Evolutionary conservation across 2,888 invertebrate species (phyloP).

Genomic region (Coleophora flavipennella): DNA sequence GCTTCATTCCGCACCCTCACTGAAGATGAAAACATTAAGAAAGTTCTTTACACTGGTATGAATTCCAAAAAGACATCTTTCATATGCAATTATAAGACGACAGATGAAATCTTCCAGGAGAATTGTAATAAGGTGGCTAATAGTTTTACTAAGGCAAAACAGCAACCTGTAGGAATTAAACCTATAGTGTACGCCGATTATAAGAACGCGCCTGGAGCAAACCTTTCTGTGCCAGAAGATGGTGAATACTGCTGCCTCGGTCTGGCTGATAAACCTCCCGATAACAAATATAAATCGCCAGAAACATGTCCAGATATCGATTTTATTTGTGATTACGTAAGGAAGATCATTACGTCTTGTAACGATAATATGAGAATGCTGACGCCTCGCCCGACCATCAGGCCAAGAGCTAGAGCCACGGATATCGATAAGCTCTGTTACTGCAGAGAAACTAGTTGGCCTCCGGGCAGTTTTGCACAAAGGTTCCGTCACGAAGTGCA

Average conservation of each 20-base stretch:
- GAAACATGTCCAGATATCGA: slow-evolving; percentile 55
- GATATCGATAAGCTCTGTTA: slow-evolving; percentile 59
- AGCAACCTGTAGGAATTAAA: slow-evolving; percentile 19
- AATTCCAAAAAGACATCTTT: slow-evolving; percentile 59
- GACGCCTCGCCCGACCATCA: slow-evolving; percentile 52
- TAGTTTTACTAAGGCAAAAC: slow-evolving; percentile 34
- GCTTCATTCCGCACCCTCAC: slow-evolving; percentile 55
- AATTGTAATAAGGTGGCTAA: slow-evolving; percentile 45
- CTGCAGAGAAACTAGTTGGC: slow-evolving; percentile 55
- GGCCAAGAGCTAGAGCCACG: slow-evolving; percentile 53
- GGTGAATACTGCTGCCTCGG: slow-evolving; percentile 54
- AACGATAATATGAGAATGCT: slow-evolving; percentile 66
- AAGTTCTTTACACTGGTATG: slow-evolving; percentile 55
- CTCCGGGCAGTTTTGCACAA: slow-evolving; percentile 44
- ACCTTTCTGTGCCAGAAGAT: slow-evolving; percentile 48
- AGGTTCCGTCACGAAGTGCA: slow-evolving; percentile 45
- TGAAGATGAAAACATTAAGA: slow-evolving; percentile 49
- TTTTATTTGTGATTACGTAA: slow-evolving; percentile 53
- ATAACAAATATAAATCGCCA: slow-evolving; percentile 45
- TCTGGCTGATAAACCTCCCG: slow-evolving; percentile 53
- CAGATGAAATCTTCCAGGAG: slow-evolving; percentile 45
- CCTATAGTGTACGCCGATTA: slow-evolving; percentile 47
- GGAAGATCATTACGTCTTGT: slow-evolving; percentile 57
- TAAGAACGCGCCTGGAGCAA: slow-evolving; percentile 54
- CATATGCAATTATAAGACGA: slow-evolving; percentile 58